These are phyloP conservation scores for Anas platyrhynchos DNA, from an alignment of 2,113 vertebrate species.

Conservation along the genomic window DNA sequence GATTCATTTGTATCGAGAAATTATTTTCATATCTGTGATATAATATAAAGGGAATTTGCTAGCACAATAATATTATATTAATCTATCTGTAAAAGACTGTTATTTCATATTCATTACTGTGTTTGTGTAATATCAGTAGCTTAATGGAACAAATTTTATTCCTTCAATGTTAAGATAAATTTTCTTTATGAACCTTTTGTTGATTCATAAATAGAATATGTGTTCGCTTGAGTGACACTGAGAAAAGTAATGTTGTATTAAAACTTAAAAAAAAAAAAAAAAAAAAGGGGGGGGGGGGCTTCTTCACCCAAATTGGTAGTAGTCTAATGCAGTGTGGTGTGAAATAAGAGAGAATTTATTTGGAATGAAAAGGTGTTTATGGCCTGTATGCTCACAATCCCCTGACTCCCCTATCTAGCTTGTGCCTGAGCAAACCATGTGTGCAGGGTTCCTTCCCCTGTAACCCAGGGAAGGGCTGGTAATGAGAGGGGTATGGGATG, in stretches of 20 bases:
- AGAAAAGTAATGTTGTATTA: neutral
- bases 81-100: neutral
- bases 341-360: neutral
- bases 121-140: neutral
- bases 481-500: neutral
- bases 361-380: neutral
- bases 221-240: neutral
- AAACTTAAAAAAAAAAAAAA: neutral
- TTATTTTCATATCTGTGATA: neutral
- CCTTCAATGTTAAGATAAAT: neutral
- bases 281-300: neutral
- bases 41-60: neutral
- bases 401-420: neutral
- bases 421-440: fast-evolving
- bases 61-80: neutral
- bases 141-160: neutral
- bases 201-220: neutral
- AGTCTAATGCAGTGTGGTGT: neutral
- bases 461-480: neutral
- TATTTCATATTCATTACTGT: neutral
- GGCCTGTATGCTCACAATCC: neutral
- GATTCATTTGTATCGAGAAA: neutral
- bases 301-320: neutral
- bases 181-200: neutral
- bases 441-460: neutral